A percentile compares a stretch with the other conserved stretches of the same genome.
These are phyloP conservation scores for Phoebastria nigripes DNA, from an alignment of 2,797 vertebrate genomes.

Conservation along the genomic window DNA sequence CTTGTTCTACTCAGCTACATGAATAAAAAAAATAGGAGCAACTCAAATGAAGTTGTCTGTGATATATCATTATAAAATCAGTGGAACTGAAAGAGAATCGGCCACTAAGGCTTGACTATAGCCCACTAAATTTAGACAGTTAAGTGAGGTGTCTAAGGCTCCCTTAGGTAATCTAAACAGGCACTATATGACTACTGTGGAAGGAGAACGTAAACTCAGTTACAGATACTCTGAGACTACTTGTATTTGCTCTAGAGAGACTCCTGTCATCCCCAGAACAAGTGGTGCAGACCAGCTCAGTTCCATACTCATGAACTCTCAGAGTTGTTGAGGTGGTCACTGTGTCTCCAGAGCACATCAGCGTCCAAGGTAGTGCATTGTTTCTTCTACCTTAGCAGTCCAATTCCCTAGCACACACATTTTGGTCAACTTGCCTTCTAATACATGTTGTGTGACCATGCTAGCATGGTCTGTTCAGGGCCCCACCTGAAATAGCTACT, in stretches of 20 bases:
- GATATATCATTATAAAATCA: background rate
- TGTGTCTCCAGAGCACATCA: background rate
- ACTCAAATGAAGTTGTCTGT: background rate
- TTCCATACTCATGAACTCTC: background rate
- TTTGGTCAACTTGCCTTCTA: background rate
- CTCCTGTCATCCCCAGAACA: background rate
- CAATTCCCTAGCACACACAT: background rate
- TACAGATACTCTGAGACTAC: background rate
- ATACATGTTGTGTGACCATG: background rate
- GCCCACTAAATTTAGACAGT: background rate
- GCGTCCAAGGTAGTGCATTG: no score
- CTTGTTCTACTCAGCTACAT: background rate
- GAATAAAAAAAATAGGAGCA: background rate
- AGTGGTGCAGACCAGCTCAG: background rate
- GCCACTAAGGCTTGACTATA: background rate
- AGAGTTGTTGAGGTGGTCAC: background rate
- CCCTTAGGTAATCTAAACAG: background rate
- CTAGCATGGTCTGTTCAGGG: background rate
- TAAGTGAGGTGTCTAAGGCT: background rate
- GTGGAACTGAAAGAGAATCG: background rate
- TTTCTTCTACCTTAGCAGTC: background rate
- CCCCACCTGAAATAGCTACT: background rate
- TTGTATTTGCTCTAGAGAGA: background rate
- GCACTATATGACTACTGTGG: background rate
- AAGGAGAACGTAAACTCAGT: background rate